Conservation (phyloP, 2,888 invertebrate genomes). For the Amorpha juglandis region DNA sequence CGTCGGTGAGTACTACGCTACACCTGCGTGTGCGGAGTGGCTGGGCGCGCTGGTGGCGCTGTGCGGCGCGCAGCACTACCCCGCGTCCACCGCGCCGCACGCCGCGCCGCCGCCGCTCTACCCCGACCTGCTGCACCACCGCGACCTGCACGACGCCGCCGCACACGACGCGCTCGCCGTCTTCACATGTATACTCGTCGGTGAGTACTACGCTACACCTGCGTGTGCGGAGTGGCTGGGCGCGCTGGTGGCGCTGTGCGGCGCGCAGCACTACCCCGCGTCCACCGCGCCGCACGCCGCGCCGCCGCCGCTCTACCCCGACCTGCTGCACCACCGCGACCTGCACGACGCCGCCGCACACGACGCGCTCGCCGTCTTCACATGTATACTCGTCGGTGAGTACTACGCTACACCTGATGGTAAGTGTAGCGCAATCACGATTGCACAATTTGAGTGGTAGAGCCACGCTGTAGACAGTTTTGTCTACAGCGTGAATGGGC, state of each 20-base stretch:
- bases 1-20: conserved; percentile 81
- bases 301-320: conserved; percentile 91
- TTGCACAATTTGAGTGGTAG: no score
- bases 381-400: conserved; percentile 92
- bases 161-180: conserved; percentile 98
- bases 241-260: conserved; percentile 95
- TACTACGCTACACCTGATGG: no score
- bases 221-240: conserved; percentile 99
- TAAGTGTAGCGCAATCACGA: no score
- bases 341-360: conserved; percentile 96
- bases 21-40: no score
- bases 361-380: conserved; percentile 97
- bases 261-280: conserved; percentile 89
- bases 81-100: conserved; percentile 63
- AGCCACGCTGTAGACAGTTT: no score
- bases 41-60: conserved; percentile 96
- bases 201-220: conserved; percentile 63
- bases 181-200: conserved; percentile 95
- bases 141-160: conserved; percentile 95
- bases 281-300: conserved; percentile 61
- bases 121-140: conserved; percentile 93
- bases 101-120: conserved; percentile 88
- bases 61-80: conserved; percentile 92
- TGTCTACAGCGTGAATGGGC: no score
- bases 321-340: conserved; percentile 94